A percentile compares a stretch with the other conserved stretches of the same genome.
These are phyloP conservation scores for Smittia aterrima DNA, from an alignment of 2,888 invertebrate species.

Conservation along the genomic window DNA sequence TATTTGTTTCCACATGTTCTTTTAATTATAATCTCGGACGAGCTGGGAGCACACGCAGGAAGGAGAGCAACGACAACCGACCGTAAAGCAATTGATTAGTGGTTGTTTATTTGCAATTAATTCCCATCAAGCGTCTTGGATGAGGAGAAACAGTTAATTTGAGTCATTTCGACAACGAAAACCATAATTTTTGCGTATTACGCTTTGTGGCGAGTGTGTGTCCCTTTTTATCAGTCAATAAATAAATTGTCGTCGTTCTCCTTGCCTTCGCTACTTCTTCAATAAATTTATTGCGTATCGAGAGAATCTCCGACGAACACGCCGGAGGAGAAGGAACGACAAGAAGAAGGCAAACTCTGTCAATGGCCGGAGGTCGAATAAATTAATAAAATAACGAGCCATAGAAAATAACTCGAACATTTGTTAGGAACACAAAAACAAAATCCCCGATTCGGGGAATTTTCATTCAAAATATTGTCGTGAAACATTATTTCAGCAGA, in stretches of 20 bases:
- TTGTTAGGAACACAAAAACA: background rate
- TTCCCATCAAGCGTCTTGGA: background rate
- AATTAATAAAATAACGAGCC: background rate
- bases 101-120: constrained; percentile 26
- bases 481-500: background rate
- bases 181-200: background rate
- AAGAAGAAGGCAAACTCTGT: background rate
- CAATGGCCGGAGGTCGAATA: background rate
- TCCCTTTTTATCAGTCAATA: background rate
- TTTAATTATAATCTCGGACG: background rate
- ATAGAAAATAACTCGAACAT: background rate
- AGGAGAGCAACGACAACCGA: background rate
- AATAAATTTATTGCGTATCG: background rate
- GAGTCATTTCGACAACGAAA: background rate
- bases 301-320: too few species aligned
- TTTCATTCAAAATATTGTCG: background rate
- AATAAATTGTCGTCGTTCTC: background rate
- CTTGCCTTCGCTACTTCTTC: background rate
- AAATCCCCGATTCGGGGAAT: background rate
- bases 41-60: background rate
- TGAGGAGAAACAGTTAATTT: background rate
- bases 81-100: constrained; percentile 16
- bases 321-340: background rate
- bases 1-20: constrained; percentile 20
- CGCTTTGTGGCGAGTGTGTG: background rate